Base-by-base conservation (phyloP, 2,888 invertebrate species). In the Falcaria lacertinaria region DNA sequence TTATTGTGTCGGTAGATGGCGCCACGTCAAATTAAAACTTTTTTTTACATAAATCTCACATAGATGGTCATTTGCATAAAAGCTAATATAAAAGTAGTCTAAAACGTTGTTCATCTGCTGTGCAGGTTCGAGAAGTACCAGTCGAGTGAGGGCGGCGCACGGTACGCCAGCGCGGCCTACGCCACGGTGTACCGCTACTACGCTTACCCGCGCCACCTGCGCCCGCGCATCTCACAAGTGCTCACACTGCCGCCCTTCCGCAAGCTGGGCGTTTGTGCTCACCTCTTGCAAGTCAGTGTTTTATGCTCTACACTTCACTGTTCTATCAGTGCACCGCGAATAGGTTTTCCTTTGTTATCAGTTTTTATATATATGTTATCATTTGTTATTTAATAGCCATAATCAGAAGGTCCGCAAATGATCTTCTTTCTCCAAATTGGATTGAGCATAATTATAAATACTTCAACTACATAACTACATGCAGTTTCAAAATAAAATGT, bases 121-220 rank as follows among this genome's bases (percentile, higher is more conserved):
- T 78, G 8, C 57, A 95, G 95, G 55, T 95, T 93, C 69, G 95
- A 95, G 71, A 93, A 92, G 70, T 94, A 92, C 61, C 83, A 86
- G 47, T 89, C 91, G 5, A 87, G 91, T 44, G 89, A 91, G 49
- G 93, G 92, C 0, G 81, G 85, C 7, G 70, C 77, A 7, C 90
- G 91, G 42, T 95, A 95, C 67, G 95, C 95, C 14, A 92, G 96
- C 33, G 94, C 94, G 25, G 99, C 97, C 11, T 98, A 96, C 80
- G 93, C 95, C 39, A 96, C 97, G 0, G 94, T 97, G 34, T 99
- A 98, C 84, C 94, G 96, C 57, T 99, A 98, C 85, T 99, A 96
- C 76, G 96, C 96, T 1, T 98, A 98, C 81, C 98, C 98, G 0
- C 91, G 92, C 48, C 93, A 95, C 73, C 92, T 93, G 41, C 91